Base-by-base conservation (phyloP, 2,888 invertebrate species). In the Leucoptera coffeella region DNA sequence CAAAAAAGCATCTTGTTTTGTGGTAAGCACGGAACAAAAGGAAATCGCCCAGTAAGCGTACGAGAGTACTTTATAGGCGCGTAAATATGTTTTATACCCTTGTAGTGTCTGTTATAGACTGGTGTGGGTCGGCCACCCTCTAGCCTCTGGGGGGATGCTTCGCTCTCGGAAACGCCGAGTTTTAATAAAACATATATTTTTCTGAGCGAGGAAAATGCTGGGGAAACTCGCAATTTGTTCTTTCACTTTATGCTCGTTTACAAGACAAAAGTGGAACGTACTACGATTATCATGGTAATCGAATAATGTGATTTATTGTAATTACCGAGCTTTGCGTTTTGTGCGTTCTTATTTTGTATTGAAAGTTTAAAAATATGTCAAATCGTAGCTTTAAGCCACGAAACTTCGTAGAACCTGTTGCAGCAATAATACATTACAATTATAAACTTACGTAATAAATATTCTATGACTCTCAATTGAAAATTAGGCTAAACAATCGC, bases 151-250 rank as follows among this genome's bases (percentile, higher is more conserved):
- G 56, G 64, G 64, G 61, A 48, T 53, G 56, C 59, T 50, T 46
- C 54, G 62, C 62, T 64, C 67, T 67, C 64, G 69, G 67, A 69
- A 69, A 69, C 62, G 65, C 67, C 65, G 65, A 67, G 69, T 69
- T 67, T 69, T 69, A 69, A 69, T 69, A 69, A 69, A 69, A 69
- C 69, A 69, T 69, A 67, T 65, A 69, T 69, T 69, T 67, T 67
- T 67, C 65, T 64, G 62, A 67, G 65, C 69, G 67, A 60, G 65
- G 65, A 67, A 69, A 69, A 67, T 67, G 64, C 67, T 64, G 67
- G 64, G 65, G 67, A 67, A 67, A 65, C 65, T 69, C 65, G 64
- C 65, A 67, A 69, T 69, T 69, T 69, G 69, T 67, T 69, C 67
- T 67, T 69, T 69, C 69, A 69, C 69, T 69, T 69, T 69, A 69